Conservation (phyloP, 2,113 vertebrate species). For the Pampusana beccarii region DNA sequence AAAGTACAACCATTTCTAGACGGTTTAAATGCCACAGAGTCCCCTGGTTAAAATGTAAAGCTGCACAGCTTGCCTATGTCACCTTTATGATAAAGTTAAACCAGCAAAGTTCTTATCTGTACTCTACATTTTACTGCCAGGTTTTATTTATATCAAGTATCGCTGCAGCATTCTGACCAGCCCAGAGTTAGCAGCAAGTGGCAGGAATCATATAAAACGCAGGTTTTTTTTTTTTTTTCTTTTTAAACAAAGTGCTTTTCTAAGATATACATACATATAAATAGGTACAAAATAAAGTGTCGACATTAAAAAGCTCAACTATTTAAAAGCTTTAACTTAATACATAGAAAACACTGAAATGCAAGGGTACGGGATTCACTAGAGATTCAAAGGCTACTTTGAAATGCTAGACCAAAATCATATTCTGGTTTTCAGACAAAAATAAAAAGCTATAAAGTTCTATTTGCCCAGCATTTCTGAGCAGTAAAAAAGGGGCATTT, state of each 20-base stretch:
- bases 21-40: slow-evolving; percentile 99
- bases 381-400: slow-evolving; percentile 77
- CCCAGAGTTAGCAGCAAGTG: slow-evolving; percentile 99
- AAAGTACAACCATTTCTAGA: slow-evolving; percentile 95
- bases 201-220: slow-evolving; percentile 94
- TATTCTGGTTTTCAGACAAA: slow-evolving; percentile 80
- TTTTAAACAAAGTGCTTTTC: slow-evolving; percentile 98
- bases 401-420: slow-evolving; percentile 83
- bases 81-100: slow-evolving; percentile 84
- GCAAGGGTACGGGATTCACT: slow-evolving; percentile 78
- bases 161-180: slow-evolving; percentile 98
- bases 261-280: slow-evolving; percentile 94
- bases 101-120: slow-evolving; percentile 81
- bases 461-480: slow-evolving; percentile 67
- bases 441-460: slow-evolving; percentile 68
- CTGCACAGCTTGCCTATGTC: slow-evolving; percentile 96
- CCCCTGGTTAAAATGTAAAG: slow-evolving; percentile 98
- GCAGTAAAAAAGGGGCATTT: slow-evolving; percentile 68
- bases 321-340: slow-evolving; percentile 86
- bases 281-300: slow-evolving; percentile 94
- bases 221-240: slow-evolving; percentile 69
- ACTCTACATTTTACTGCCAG: slow-evolving; percentile 87
- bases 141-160: slow-evolving; percentile 91
- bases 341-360: slow-evolving; percentile 87
- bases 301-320: slow-evolving; percentile 91